Percentiles rank a stretch among this genome's conserved stretches.
Evolutionary conservation across 2,113 vertebrate species (phyloP).

Genomic region (Archilochus colubris): DNA sequence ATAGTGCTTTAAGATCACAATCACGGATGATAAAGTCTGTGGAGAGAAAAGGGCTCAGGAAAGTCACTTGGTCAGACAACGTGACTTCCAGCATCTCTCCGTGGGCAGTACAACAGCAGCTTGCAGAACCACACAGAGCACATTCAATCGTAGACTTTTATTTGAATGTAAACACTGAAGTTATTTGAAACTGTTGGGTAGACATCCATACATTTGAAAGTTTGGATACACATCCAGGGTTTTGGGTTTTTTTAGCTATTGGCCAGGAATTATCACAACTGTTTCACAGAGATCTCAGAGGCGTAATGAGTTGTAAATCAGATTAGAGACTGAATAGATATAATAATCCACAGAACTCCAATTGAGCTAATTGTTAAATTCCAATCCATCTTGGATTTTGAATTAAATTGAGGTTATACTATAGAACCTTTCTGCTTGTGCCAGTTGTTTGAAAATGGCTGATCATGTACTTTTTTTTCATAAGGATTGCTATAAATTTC

Average conservation of each 20-base stretch:
- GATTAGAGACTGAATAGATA: neutral
- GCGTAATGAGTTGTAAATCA: neutral
- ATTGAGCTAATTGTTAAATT: neutral
- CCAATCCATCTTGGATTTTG: neutral
- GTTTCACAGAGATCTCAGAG: neutral
- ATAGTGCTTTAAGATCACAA: neutral
- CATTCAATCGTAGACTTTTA: neutral
- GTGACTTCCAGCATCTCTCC: neutral
- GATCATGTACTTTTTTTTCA: neutral
- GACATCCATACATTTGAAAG: neutral
- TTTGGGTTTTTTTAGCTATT: neutral
- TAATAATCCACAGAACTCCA: neutral
- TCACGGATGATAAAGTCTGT: neutral
- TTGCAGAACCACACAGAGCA: neutral
- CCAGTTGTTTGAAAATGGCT: neutral
- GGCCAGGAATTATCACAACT: neutral
- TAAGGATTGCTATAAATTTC: neutral
- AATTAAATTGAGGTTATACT: neutral
- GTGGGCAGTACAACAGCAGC: rapidly evolving
- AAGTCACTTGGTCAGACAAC: neutral
- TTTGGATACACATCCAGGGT: neutral
- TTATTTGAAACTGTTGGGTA: neutral
- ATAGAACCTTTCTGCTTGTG: neutral
- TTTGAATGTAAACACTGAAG: neutral
- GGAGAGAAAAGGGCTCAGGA: neutral